Conservation (phyloP, 1,140 invertebrate genomes). For the Belonocnema kinseyi region DNA sequence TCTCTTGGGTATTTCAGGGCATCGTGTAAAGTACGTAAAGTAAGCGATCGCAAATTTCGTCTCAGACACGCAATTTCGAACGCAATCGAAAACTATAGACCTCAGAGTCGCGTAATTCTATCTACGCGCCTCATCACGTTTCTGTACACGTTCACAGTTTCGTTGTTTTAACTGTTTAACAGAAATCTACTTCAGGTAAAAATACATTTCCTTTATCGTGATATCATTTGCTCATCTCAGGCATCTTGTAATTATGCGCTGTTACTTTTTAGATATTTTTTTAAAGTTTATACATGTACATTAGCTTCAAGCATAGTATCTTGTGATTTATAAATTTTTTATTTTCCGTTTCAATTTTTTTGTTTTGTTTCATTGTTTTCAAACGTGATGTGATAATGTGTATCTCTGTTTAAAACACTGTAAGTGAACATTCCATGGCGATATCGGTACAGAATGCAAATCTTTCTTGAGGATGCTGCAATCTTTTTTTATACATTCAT, state of each 20-base stretch:
- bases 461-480: not conserved
- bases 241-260: conserved; percentile 20
- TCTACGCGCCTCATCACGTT: conserved; percentile 22
- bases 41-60: conserved; percentile 18
- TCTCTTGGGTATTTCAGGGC: not conserved
- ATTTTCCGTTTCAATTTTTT: not conserved
- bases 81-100: not conserved
- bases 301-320: not conserved
- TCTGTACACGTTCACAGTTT: conserved; percentile 3
- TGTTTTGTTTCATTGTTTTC: not conserved
- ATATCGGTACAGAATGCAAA: not conserved
- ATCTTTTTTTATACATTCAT: not conserved
- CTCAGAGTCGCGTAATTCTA: conserved; percentile 23
- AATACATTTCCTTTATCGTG: not conserved
- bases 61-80: not conserved
- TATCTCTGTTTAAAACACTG: not conserved
- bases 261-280: conserved; percentile 29
- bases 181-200: not conserved
- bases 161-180: not conserved
- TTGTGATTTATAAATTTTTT: not conserved
- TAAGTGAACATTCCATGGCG: conserved; percentile 2
- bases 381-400: not conserved
- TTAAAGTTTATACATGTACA: not conserved
- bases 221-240: conserved; percentile 24
- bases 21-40: not conserved